Base-by-base conservation (phyloP, 2,113 vertebrate species). In the Perognathus longimembris region DNA sequence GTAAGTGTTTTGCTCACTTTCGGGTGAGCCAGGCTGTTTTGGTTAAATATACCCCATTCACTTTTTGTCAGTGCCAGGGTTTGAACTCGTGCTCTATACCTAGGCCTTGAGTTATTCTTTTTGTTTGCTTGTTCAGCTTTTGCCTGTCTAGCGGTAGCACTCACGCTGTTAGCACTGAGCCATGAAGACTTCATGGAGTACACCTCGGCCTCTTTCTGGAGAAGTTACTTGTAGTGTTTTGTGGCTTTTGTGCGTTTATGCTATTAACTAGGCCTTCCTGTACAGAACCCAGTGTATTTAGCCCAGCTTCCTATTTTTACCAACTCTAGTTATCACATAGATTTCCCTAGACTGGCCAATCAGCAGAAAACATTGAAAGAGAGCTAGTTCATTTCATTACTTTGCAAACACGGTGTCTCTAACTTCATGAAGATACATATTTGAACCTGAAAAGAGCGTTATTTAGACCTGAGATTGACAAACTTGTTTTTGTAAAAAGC, bases 281-380 rank as follows among this genome's bases (percentile, higher is more conserved):
- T 28, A 66, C 28, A 89, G 85, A 92, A 38, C 38, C 50, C 8
- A 34, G 59, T 74, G 5, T 81, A 74, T 74, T 89, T 94, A 89
- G 89, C 59, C 54, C 12, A 7, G 38, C 22, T 67, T 54, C 42
- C 89, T 80, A 8, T 69, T 94, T 83, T 83, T 7, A 36, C 24
- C 20, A 0, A 36, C 45, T 11, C 0, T 63, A 73, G 70, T 92
- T 88, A 40, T 24, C 30, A 11, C 4, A 32, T 34, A 50, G 38
- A 80, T 93, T 88, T 71, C 61, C 61, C 32, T n/a, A 86, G 71
- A 80, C 50, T 69, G 61, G 61, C 85, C 82, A 85, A 75, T 93
- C 93, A 94, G 71, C 82, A 95, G 89, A 92, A 92, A 85, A 74
- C 54, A 74, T 24, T 32, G 34, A 89, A 76, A 79, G 73, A 70